These are phyloP conservation scores for Phalacrocorax brasilianus DNA, from an alignment of 2,113 vertebrate species.

Conservation along the genomic window DNA sequence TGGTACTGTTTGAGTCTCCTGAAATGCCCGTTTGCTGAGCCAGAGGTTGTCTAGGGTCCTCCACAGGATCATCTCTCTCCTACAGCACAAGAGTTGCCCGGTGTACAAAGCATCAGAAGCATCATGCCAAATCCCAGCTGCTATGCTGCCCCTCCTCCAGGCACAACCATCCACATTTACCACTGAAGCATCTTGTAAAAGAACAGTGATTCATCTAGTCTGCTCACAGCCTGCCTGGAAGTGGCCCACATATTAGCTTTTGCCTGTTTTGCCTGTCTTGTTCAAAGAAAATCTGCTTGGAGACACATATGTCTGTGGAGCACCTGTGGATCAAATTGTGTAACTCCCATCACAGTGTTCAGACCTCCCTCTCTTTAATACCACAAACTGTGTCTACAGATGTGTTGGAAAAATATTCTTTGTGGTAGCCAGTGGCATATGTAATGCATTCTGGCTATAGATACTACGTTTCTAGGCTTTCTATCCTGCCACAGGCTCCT, in stretches of 20 bases:
- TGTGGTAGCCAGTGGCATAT: neutral
- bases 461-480: neutral
- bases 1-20: neutral
- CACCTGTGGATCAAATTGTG: neutral
- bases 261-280: neutral
- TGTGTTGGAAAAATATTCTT: neutral
- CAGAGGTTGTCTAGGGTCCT: neutral
- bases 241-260: neutral
- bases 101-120: neutral
- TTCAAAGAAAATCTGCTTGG: neutral
- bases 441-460: neutral
- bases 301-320: neutral
- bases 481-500: neutral
- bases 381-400: neutral
- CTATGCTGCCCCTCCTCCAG: neutral
- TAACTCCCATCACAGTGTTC: neutral
- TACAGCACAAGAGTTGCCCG: neutral
- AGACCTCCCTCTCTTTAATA: neutral
- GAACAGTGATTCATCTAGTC: neutral
- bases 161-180: accelerated
- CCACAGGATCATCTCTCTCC: neutral
- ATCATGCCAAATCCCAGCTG: accelerated
- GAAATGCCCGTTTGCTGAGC: neutral
- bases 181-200: neutral
- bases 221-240: neutral